Evolutionary conservation across 2,888 invertebrate species (phyloP), one percentile per base, ranked within the genome.

Genomic region (Empis livida): DNA sequence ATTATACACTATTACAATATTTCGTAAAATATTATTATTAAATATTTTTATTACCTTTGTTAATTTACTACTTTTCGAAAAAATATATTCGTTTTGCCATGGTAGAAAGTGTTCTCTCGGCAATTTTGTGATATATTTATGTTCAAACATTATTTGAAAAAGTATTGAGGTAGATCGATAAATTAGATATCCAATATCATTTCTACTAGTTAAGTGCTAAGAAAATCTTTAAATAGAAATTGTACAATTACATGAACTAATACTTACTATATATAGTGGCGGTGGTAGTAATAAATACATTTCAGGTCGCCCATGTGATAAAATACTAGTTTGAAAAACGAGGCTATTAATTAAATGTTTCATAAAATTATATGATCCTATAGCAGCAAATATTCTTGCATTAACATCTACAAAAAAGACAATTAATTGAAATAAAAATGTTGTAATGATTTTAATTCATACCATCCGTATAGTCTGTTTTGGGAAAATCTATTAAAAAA

Each of bases 121-220:
- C 50, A 82, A 67, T 61, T 73, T 75, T 4, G 73, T 73, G 13
- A 87, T 62, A 15, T 79, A 61, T 58, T 78, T 70, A 56, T 68
- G 73, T 54, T 82, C 74, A 61, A 86, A 86, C 32, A 87, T 68
- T 41, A 79, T 62, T 66, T 84, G 79, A 58, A 84, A 84, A 17
- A 86, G 60, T 23, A 83, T 73, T 42, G 79, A 73, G 13, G 72
- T 62, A 5, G 74, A 66, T 54, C 77, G 74, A 55, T 83, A 80
- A 0, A 67, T 54, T 43, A 67, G 53, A 51, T 71, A 69, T 50
- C 77, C 76, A 43, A 73, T 65, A 42, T 73, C 67, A 42, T 68
- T 73, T 54, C 71, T 72, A 59, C 78, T 75, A 54, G 78, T 74
- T 56, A 78, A 72, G 68, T 76, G 70, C 73, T 77, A 59, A 49